phyloP scores from a whole-genome alignment of 1,140 invertebrate species.

The Melanaphis sacchari region DNA sequence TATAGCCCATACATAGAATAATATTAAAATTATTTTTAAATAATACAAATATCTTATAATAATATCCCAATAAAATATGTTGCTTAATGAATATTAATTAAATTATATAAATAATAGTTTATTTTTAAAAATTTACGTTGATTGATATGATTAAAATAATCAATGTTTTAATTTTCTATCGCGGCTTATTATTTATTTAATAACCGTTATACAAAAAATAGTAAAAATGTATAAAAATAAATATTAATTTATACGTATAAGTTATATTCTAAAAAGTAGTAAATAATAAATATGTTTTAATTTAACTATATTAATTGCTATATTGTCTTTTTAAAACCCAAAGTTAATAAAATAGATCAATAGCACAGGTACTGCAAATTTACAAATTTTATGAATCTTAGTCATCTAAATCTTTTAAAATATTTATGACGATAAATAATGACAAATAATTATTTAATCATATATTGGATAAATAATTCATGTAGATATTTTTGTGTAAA shows the following conservation, averaged over 20 bases:
- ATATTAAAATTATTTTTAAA: too few relatives aligned
- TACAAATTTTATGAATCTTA: neutral
- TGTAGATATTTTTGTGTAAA: neutral
- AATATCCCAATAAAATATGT: too few relatives aligned
- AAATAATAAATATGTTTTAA: neutral
- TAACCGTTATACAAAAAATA: neutral
- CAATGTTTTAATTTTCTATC: neutral
- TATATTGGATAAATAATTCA: neutral
- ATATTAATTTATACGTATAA: neutral
- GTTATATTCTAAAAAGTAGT: neutral
- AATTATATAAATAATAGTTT: too few relatives aligned
- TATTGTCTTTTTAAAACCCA: neutral
- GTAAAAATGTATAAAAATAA: neutral
- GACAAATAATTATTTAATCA: neutral
- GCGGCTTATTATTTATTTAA: neutral
- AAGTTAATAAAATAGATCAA: neutral
- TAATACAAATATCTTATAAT: too few relatives aligned
- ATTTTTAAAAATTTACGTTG: too few relatives aligned
- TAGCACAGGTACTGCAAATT: neutral
- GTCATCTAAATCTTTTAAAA: neutral
- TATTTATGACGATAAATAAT: neutral
- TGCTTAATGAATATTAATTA: too few relatives aligned
- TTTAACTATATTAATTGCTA: neutral
- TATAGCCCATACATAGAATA: too few relatives aligned
- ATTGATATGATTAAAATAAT: neutral